Evolutionary conservation across 2,113 vertebrate genomes (phyloP), one percentile per base, ranked within the genome.

Genomic region (Chionis minor): DNA sequence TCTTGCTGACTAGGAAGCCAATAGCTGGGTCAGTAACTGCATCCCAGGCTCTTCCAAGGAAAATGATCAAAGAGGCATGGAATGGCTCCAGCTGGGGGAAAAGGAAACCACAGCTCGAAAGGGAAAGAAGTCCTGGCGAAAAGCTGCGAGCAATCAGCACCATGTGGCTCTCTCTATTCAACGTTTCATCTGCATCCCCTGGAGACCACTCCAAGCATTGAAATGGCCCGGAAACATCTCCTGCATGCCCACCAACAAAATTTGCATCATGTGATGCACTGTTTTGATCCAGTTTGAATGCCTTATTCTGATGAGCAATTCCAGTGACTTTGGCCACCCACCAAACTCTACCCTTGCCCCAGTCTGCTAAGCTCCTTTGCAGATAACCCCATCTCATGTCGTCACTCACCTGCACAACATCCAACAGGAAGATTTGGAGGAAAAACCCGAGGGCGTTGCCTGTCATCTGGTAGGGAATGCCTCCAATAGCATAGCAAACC

Each of bases 381-480:
- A 45, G 52, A n/a, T 40, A 45, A 59, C 18, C 52, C 63, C 55
- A 14, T 28, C 45, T 59, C 49, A 40, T 3, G 2, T 10, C 30
- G 58, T 18, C n/a, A 22, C 95, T 97, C 88, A 98, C 98, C 97
- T 98, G 96, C 12, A 98, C 98, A 17, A 98, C 95, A 49, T 98
- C 98, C 94, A 99, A 85, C 2, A 98, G 95, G 90, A 99, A 98
- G 17, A 98, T 98, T 66, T 98, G 98, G 82, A 98, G 73, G 71
- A 98, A 98, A 47, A 98, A 95, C 6, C 88, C 75, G 1, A 98
- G 92, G 23, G 93, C 91, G 9, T 96, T 96, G 32, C 95, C 81
- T 1, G 97, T 98, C 17, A 98, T 92, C 91, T 98, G 98, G 97
- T 97, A 93, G 1, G 98, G 98, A 71, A 97, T 79, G 12, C 97